Evolutionary conservation across 2,113 vertebrate genomes (phyloP).

Genomic region (Osmerus eperlanus): DNA sequence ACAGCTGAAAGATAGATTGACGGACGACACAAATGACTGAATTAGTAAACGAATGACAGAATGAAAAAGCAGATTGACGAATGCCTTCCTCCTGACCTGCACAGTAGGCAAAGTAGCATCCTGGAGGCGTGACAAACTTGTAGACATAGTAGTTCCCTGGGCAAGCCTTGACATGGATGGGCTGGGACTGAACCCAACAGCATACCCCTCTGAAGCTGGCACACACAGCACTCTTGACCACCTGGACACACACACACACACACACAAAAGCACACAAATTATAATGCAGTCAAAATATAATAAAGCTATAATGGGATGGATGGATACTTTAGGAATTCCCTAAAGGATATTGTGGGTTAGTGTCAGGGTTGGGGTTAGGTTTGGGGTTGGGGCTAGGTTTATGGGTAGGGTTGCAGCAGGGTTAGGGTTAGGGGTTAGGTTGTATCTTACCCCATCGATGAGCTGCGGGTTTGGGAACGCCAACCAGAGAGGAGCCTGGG

Average conservation of each 20-base stretch:
- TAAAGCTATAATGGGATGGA: neutral
- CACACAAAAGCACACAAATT: too few relatives aligned
- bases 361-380: too few relatives aligned
- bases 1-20: too few relatives aligned
- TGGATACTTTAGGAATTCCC: neutral
- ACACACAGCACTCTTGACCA: conserved; percentile 29
- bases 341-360: too few relatives aligned
- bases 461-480: conserved; percentile 12
- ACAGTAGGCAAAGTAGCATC: conserved; percentile 34
- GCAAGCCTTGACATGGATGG: conserved; percentile 43
- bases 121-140: conserved; percentile 29
- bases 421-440: neutral
- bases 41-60: too few relatives aligned
- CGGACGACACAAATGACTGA: too few relatives aligned
- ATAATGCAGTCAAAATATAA: neutral
- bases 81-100: conserved; percentile 22
- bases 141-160: conserved; percentile 41
- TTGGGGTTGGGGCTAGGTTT: too few relatives aligned
- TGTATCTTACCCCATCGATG: conserved; percentile 10
- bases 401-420: neutral
- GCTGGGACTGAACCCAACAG: conserved; percentile 25
- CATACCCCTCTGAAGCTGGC: conserved; percentile 24
- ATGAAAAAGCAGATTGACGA: too few relatives aligned
- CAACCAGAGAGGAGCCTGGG: conserved; percentile 36
- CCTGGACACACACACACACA: neutral